phyloP scores from a whole-genome alignment of 2,888 invertebrate species.

The Pammene aurita region DNA sequence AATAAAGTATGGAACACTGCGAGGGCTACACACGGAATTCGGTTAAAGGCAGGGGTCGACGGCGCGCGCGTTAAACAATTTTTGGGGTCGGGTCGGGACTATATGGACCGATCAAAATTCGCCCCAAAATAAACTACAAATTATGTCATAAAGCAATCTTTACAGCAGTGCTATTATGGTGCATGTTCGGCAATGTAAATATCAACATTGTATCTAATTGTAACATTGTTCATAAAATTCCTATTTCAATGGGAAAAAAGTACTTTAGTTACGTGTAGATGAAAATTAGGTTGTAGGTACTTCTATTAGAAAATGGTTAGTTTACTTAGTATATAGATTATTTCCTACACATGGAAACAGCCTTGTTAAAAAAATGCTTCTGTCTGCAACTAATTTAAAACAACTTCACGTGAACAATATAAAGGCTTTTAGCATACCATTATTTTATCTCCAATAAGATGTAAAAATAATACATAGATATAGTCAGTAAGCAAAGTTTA shows the following conservation, averaged over 20 bases:
- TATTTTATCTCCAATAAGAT: not conserved
- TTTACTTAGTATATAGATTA: too few species aligned
- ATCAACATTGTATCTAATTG: constrained; percentile 5
- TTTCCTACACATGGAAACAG: too few species aligned
- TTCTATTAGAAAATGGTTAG: too few species aligned
- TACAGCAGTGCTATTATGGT: constrained; percentile 33
- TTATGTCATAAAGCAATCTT: constrained; percentile 59
- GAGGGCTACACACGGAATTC: constrained; percentile 67
- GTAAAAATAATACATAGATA: not conserved
- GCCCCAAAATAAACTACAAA: constrained; percentile 63
- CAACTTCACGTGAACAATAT: too few species aligned
- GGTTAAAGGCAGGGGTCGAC: constrained; percentile 70
- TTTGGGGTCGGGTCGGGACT: constrained; percentile 67
- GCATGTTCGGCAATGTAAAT: constrained; percentile 17
- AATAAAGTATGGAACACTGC: constrained; percentile 65
- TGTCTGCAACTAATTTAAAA: not conserved
- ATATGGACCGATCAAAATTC: constrained; percentile 66
- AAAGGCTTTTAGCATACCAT: not conserved
- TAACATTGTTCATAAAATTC: not conserved
- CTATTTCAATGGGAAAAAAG: not conserved
- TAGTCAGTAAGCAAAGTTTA: not conserved
- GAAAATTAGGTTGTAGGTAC: too few species aligned
- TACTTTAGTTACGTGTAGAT: not conserved
- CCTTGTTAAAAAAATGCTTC: too few species aligned
- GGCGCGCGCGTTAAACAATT: constrained; percentile 59